Conservation (phyloP, 2,113 vertebrate genomes). For the Brachyhypopomus gauderio region DNA sequence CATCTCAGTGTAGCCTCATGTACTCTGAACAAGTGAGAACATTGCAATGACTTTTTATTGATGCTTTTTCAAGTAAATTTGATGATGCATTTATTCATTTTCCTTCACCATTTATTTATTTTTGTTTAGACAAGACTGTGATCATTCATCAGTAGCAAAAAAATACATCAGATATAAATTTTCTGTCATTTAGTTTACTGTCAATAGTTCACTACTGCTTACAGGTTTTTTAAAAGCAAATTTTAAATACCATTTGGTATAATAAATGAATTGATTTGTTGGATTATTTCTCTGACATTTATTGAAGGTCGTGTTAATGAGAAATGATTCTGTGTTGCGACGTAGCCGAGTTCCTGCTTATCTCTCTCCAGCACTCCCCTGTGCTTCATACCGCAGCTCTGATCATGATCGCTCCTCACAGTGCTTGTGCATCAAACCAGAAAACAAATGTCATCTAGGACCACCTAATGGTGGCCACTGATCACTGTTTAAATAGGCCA, state of each 20-base stretch:
- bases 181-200: background rate
- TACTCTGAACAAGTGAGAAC: background rate
- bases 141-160: background rate
- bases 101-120: background rate
- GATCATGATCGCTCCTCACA: slow-evolving; percentile 22
- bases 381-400: background rate
- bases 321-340: background rate
- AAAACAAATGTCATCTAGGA: slow-evolving; percentile 28
- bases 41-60: background rate
- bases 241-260: slow-evolving; percentile 3
- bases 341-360: background rate
- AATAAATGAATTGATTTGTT: slow-evolving; percentile 9
- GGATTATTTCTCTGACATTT: slow-evolving; percentile 9
- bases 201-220: background rate
- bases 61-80: no score
- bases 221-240: background rate
- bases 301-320: slow-evolving; percentile 32
- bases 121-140: background rate
- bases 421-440: slow-evolving; percentile 46
- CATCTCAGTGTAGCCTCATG: background rate
- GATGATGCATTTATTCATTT: background rate
- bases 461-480: slow-evolving; percentile 45
- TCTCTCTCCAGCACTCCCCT: slow-evolving; percentile 28
- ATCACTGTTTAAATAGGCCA: slow-evolving; percentile 41
- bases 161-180: background rate